Evolutionary conservation across 1,140 invertebrate genomes (phyloP).

Genomic region (Steinernema khuongi): DNA sequence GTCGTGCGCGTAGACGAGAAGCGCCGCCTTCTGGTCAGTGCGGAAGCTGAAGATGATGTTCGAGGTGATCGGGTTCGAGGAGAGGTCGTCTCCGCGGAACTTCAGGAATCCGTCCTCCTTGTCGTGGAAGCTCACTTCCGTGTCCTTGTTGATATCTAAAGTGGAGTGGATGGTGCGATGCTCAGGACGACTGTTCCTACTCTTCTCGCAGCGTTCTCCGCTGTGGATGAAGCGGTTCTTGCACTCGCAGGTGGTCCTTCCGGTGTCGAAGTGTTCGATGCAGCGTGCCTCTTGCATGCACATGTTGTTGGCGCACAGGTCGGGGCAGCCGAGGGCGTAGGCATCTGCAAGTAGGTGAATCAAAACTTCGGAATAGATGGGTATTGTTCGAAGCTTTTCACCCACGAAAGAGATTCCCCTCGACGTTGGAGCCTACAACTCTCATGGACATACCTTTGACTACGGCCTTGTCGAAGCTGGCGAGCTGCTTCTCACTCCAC

Average conservation of each 20-base stretch:
- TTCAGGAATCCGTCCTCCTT: conserved; percentile 45
- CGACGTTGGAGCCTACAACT: neutral
- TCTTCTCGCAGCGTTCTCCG: conserved; percentile 45
- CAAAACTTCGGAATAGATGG: neutral
- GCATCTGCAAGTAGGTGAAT: conserved; percentile 30
- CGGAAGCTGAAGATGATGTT: conserved; percentile 59
- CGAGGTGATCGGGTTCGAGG: conserved; percentile 45
- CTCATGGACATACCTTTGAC: neutral
- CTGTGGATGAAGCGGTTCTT: conserved; percentile 39
- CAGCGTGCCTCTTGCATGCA: conserved; percentile 41
- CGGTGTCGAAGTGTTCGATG: conserved; percentile 47
- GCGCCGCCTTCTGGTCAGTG: conserved; percentile 50
- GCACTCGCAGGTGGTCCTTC: conserved; percentile 42
- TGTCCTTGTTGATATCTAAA: conserved; percentile 59
- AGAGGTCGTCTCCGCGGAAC: conserved; percentile 38
- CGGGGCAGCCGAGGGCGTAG: conserved; percentile 34
- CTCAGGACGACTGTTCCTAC: conserved; percentile 24
- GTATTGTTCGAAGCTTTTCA: no score
- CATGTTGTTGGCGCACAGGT: conserved; percentile 32
- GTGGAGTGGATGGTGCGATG: neutral
- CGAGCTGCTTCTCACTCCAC: conserved; percentile 28
- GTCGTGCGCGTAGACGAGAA: conserved; percentile 60
- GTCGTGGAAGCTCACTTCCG: conserved; percentile 55
- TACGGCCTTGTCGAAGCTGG: neutral
- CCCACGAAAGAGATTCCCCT: conserved; percentile 27